Conservation (phyloP, 2,797 vertebrate genomes). For the Poecilia velifera region DNA sequence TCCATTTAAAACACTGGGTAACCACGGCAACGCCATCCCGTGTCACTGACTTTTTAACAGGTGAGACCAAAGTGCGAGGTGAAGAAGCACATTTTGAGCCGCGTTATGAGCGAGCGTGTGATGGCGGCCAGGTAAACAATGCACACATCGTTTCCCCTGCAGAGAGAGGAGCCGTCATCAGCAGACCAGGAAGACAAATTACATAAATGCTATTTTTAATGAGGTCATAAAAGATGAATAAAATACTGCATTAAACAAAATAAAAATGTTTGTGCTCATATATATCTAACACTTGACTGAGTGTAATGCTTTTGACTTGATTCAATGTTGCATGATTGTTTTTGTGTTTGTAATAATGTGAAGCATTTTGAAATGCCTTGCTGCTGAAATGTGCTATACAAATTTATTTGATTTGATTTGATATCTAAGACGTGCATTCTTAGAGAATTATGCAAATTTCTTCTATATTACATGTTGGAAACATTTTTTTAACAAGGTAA, state of each 20-base stretch:
- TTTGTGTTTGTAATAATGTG: too few species aligned
- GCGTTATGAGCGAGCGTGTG: not conserved
- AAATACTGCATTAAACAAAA: not conserved
- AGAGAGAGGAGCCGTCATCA: not conserved
- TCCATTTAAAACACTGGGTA: conserved; percentile 10
- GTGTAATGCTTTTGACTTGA: too few species aligned
- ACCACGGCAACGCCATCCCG: not conserved
- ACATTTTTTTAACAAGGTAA: not conserved
- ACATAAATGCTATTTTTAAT: not conserved
- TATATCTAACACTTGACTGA: too few species aligned
- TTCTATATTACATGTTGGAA: not conserved
- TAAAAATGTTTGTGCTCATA: not conserved
- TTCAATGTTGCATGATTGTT: too few species aligned
- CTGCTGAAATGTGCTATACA: too few species aligned
- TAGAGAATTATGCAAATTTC: not conserved
- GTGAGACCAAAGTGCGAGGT: conserved; percentile 16
- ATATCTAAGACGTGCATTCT: too few species aligned
- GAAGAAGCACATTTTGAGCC: not conserved
- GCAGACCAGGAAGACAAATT: not conserved
- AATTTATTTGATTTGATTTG: too few species aligned
- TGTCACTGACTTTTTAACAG: conserved; percentile 13
- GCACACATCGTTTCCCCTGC: not conserved
- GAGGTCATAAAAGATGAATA: not conserved
- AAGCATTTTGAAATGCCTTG: too few species aligned
- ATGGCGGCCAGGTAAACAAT: not conserved